phyloP scores from a whole-genome alignment of 2,113 vertebrate species.

The Oxyura jamaicensis region DNA sequence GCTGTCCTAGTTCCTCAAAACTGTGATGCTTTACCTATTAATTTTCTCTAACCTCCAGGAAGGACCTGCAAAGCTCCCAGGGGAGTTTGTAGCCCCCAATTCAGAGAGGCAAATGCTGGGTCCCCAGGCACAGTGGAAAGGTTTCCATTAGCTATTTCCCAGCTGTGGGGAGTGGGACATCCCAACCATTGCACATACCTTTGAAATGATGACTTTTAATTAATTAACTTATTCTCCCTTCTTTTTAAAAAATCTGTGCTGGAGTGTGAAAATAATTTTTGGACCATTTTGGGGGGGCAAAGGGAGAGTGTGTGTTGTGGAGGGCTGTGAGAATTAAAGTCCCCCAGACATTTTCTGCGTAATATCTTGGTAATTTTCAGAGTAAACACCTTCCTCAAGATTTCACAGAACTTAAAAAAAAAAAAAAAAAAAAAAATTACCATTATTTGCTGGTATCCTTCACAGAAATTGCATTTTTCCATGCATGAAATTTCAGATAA shows the following conservation, averaged over 20 bases:
- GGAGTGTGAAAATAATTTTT: neutral
- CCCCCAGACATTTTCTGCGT: neutral
- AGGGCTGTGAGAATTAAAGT: neutral
- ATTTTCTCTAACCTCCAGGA: neutral
- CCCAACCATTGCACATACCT: neutral
- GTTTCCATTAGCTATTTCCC: neutral
- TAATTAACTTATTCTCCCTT: neutral
- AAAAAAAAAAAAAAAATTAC: neutral
- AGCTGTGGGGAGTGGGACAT: neutral
- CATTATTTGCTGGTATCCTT: neutral
- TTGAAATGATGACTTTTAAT: neutral
- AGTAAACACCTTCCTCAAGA: neutral
- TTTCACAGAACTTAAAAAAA: neutral
- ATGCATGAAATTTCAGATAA: neutral
- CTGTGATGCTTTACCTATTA: neutral
- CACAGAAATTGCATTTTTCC: neutral
- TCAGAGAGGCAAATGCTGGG: neutral
- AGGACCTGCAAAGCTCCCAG: neutral
- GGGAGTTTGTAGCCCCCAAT: neutral
- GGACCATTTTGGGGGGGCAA: neutral
- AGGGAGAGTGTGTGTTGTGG: too few relatives aligned
- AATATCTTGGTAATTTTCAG: neutral
- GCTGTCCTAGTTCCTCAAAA: neutral
- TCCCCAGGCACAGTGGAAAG: fast-evolving
- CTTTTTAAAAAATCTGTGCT: neutral